A percentile compares a stretch with the other conserved stretches of the same genome.
Conservation (phyloP, 23 tunicate species). For the Ciona savignyi region DNA sequence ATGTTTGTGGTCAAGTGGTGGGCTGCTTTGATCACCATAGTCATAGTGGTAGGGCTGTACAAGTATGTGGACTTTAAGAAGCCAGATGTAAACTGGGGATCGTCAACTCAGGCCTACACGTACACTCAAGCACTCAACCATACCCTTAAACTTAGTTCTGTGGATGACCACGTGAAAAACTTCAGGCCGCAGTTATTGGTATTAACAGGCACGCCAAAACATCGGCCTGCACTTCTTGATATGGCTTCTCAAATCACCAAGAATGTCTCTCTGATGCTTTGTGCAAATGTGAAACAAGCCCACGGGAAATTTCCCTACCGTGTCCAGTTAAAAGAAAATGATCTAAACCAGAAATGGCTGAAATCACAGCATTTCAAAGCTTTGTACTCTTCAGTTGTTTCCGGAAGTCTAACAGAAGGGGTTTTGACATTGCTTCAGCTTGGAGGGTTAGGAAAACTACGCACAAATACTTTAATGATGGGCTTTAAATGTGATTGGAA, state of each 20-base stretch:
- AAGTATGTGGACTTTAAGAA: conserved; percentile 82
- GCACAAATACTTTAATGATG: conserved; percentile 69
- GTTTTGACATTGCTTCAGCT: conserved; percentile 60
- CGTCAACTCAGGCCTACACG: conserved; percentile 80
- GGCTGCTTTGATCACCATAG: conserved; percentile 85
- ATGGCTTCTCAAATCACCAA: conserved; percentile 85
- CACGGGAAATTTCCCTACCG: conserved; percentile 25
- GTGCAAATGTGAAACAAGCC: conserved; percentile 42
- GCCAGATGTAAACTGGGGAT: conserved; percentile 98
- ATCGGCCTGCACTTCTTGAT: conserved; percentile 83
- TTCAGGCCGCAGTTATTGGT: conserved; percentile 87
- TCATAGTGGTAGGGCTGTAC: conserved; percentile 60
- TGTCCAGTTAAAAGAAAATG: conserved; percentile 11
- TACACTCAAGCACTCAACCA: conserved; percentile 90
- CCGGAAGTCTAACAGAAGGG: conserved; percentile 50
- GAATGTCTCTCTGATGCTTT: conserved; percentile 77
- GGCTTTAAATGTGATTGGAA: conserved; percentile 86
- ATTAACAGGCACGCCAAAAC: conserved; percentile 63
- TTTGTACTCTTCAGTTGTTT: conserved; percentile 60
- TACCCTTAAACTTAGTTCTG: conserved; percentile 62
- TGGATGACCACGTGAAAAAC: conserved; percentile 93
- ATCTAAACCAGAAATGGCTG: conserved; percentile 41
- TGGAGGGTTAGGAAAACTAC: conserved; percentile 81
- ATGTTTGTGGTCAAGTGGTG: conserved; percentile 95
- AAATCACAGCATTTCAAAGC: conserved; percentile 56